These are phyloP conservation scores for rat (Rattus norvegicus) DNA, from an alignment of 2,113 vertebrate genomes.

Conservation along the genomic window GRCr8 NC_086038.1:36031501-36032000, in stretches of 20 bases:
- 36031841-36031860: not conserved
- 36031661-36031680: not conserved
- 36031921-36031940: not conserved
- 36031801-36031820: not conserved
- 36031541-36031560: not conserved
- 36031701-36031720: not conserved
- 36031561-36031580: not conserved
- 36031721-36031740: not conserved
- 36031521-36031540: not conserved
- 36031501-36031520: not conserved
- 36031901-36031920: not conserved
- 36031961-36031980: not conserved
- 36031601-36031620: not conserved
- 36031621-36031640: not conserved
- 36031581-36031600: not conserved
- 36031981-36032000: not conserved
- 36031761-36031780: not conserved
- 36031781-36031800: not conserved
- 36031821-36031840: not conserved
- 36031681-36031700: not conserved
- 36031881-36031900: slow-evolving; percentile 5
- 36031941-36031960: not conserved
- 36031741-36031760: not conserved
- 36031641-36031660: not conserved
- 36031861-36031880: not conserved